Conservation (phyloP, 2,797 vertebrate species). For the Eulemur coronatus region DNA sequence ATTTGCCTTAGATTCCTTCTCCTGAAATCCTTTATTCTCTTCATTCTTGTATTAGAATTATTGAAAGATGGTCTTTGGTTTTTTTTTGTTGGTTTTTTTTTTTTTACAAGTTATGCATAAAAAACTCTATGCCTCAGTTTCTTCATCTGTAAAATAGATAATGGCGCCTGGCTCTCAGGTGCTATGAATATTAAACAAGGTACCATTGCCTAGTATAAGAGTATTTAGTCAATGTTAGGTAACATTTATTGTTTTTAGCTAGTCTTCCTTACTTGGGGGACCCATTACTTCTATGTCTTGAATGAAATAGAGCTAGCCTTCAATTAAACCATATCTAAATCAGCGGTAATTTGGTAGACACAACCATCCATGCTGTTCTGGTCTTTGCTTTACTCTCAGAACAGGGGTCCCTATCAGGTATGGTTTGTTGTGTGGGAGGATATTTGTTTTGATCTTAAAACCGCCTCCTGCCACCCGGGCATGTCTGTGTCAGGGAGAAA, state of each 20-base stretch:
- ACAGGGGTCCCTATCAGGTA: background rate
- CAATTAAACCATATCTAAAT: background rate
- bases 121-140: constrained; percentile 34
- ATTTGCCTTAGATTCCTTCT: constrained; percentile 24
- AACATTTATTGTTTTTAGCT: background rate
- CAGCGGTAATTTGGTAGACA: background rate
- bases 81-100: background rate
- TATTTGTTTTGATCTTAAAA: constrained; percentile 5
- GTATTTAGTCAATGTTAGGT: constrained; percentile 6
- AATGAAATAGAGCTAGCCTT: constrained; percentile 10
- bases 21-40: background rate
- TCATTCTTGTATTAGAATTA: constrained; percentile 25
- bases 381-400: background rate
- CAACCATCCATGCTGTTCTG: background rate
- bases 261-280: constrained; percentile 8
- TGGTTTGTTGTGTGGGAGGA: background rate
- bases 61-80: background rate
- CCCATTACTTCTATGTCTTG: background rate
- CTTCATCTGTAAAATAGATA: constrained; percentile 36
- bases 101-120: background rate
- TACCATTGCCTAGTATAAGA: background rate
- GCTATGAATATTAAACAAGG: background rate
- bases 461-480: background rate
- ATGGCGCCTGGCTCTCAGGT: background rate
- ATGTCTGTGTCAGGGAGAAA: constrained; percentile 30